Conservation (phyloP, 2,113 vertebrate species). For the Aldabrachelys gigantea region DNA sequence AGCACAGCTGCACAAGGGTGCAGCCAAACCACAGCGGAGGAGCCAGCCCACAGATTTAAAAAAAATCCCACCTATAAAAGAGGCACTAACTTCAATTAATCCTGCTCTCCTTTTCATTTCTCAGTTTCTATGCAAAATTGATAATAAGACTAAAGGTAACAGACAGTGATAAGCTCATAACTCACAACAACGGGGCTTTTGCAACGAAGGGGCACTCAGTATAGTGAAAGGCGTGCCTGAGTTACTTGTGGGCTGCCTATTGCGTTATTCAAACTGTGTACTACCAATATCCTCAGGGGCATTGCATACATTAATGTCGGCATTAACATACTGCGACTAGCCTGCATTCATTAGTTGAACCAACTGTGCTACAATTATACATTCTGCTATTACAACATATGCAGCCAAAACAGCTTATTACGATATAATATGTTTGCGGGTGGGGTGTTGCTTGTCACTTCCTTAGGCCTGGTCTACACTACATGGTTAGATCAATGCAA, state of each 20-base stretch:
- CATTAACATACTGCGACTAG: background rate
- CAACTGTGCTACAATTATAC: background rate
- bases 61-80: background rate
- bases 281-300: background rate
- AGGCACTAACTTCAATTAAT: background rate
- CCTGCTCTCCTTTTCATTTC: background rate
- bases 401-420: background rate
- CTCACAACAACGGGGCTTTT: background rate
- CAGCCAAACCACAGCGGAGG: fast-evolving
- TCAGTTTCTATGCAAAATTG: background rate
- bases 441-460: background rate
- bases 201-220: background rate
- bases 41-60: background rate
- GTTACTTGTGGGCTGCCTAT: background rate
- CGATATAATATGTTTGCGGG: background rate
- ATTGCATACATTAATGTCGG: background rate
- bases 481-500: background rate
- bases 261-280: background rate
- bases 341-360: background rate
- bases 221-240: background rate
- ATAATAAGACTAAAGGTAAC: background rate
- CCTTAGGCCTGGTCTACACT: background rate
- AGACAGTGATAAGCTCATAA: background rate
- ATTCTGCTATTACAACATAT: background rate
- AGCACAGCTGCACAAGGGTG: background rate